Percentiles rank a stretch among this genome's conserved stretches.
Evolutionary conservation across 2,888 invertebrate species (phyloP).

Genomic region (Phrixothrix hirtus): DNA sequence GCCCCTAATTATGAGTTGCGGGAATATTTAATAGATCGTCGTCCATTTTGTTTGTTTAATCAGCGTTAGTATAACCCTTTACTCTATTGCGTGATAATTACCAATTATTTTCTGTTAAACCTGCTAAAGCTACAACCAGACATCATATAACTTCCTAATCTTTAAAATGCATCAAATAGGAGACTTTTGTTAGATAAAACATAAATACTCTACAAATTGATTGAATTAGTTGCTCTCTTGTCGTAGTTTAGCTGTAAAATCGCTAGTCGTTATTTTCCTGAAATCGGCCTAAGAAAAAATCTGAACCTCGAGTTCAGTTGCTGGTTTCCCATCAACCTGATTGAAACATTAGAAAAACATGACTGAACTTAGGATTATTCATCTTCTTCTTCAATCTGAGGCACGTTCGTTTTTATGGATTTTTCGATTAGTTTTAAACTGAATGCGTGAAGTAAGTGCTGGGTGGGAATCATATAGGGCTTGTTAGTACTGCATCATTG

Average conservation of each 20-base stretch:
- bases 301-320: constrained; percentile 35
- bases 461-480: not conserved
- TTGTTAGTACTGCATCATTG: constrained; percentile 4
- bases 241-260: constrained; percentile 9
- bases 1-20: constrained; percentile 17
- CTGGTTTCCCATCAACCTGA: constrained; percentile 41
- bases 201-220: too few relatives aligned
- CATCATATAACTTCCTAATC: not conserved
- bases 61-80: constrained; percentile 20
- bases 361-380: constrained; percentile 30
- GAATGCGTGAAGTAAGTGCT: not conserved
- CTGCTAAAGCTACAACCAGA: not conserved
- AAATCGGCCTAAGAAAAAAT: constrained; percentile 36
- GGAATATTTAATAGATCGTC: constrained; percentile 23
- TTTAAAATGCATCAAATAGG: not conserved
- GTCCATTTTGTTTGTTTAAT: constrained; percentile 28
- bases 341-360: constrained; percentile 45
- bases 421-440: constrained; percentile 17
- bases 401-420: constrained; percentile 17
- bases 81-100: constrained; percentile 27
- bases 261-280: constrained; percentile 22
- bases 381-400: constrained; percentile 31
- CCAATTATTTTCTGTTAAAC: constrained; percentile 15
- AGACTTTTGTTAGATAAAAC: too few relatives aligned
- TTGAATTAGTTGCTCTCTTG: too few relatives aligned